phyloP scores from a whole-genome alignment of 2,888 invertebrate species.

The Erebia palarica region DNA sequence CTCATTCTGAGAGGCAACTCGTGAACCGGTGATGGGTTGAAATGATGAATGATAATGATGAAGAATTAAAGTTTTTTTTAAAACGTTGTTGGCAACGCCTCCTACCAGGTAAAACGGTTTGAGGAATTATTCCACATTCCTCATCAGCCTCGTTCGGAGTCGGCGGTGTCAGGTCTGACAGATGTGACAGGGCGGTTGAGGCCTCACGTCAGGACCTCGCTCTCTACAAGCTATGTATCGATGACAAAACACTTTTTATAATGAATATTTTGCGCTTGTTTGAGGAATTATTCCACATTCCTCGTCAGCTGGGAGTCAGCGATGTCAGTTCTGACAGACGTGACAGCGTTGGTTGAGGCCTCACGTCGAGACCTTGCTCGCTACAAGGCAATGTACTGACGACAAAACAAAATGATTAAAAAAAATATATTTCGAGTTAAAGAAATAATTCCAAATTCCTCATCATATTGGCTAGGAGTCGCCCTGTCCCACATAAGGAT shows the following conservation, averaged over 20 bases:
- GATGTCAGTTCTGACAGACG: slow-evolving; percentile 43
- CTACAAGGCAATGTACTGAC: slow-evolving; percentile 48
- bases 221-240: slow-evolving; percentile 51
- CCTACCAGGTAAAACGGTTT: slow-evolving; percentile 24
- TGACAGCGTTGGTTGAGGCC: slow-evolving; percentile 48
- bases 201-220: slow-evolving; percentile 50
- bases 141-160: slow-evolving; percentile 32
- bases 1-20: too few relatives aligned
- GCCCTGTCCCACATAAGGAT: not conserved
- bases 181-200: slow-evolving; percentile 50
- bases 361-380: slow-evolving; percentile 53
- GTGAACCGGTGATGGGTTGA: too few relatives aligned
- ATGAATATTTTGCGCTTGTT: slow-evolving; percentile 9
- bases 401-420: slow-evolving; percentile 42
- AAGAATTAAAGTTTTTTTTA: too few relatives aligned
- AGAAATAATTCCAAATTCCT: slow-evolving; percentile 21
- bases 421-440: not conserved
- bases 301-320: slow-evolving; percentile 32
- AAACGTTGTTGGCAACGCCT: too few relatives aligned
- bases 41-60: too few relatives aligned
- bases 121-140: slow-evolving; percentile 46
- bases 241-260: slow-evolving; percentile 42
- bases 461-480: slow-evolving; percentile 30
- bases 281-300: slow-evolving; percentile 46
- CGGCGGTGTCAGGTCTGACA: slow-evolving; percentile 38